phyloP scores from a whole-genome alignment of 1,140 invertebrate species.

The Meloidogyne exigua region DNA sequence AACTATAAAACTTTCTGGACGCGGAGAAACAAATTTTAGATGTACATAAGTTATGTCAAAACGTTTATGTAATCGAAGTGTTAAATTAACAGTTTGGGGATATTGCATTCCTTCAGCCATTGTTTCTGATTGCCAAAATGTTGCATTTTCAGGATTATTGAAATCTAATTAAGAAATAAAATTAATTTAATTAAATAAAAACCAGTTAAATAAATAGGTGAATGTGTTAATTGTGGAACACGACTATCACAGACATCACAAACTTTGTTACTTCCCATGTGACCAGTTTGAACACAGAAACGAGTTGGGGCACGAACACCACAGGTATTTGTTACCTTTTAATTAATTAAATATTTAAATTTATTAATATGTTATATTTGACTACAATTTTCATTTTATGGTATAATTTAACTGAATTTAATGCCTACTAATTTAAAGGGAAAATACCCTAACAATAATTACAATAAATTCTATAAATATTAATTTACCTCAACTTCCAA shows the following conservation, averaged over 20 bases:
- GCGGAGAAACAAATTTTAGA: conserved; percentile 78
- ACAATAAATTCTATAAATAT: background rate
- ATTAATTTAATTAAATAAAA: conserved; percentile 70
- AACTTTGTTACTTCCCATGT: conserved; percentile 54
- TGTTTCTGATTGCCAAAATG: conserved; percentile 98
- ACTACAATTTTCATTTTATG: no score
- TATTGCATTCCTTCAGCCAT: conserved; percentile 88
- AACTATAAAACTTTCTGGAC: conserved; percentile 94
- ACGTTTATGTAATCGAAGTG: conserved; percentile 85
- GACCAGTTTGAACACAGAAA: conserved; percentile 77
- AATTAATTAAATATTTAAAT: background rate
- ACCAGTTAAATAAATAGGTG: conserved; percentile 59
- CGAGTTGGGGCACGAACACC: conserved; percentile 74
- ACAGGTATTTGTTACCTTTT: conserved; percentile 80
- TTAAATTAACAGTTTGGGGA: conserved; percentile 86
- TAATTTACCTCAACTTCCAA: conserved; percentile 75
- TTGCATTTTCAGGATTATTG: conserved; percentile 81
- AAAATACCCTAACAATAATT: no score
- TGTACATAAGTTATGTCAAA: conserved; percentile 95
- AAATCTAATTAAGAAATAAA: conserved; percentile 83
- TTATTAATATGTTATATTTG: no score
- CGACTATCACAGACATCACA: conserved; percentile 51
- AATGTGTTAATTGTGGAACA: conserved; percentile 12
- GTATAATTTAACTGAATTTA: no score
- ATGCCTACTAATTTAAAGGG: no score